phyloP scores from a whole-genome alignment of 2,888 invertebrate genomes.

The Drosophila niveifrons region DNA sequence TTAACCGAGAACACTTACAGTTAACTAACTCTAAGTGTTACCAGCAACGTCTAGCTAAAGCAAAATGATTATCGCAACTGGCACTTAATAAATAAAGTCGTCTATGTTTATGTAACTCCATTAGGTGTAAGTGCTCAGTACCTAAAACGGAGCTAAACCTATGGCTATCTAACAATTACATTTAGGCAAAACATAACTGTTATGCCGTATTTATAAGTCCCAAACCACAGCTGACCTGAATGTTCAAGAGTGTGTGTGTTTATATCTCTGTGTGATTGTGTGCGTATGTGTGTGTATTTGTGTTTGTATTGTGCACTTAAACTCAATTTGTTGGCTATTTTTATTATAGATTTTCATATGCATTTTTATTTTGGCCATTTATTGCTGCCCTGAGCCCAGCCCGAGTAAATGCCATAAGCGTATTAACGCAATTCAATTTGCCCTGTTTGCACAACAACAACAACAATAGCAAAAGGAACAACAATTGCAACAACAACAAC shows the following conservation, averaged over 20 bases:
- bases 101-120: conserved; percentile 33
- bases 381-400: conserved; percentile 44
- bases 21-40: conserved; percentile 5
- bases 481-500: conserved; percentile 36
- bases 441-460: conserved; percentile 50
- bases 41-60: conserved; percentile 12
- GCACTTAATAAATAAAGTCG: conserved; percentile 41
- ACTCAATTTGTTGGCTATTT: conserved; percentile 75
- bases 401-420: conserved; percentile 71
- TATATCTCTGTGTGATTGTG: neutral
- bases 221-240: conserved; percentile 34
- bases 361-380: conserved; percentile 72
- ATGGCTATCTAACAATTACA: conserved; percentile 48
- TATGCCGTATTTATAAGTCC: conserved; percentile 55
- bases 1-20: neutral
- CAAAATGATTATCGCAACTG: conserved; percentile 46
- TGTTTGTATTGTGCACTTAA: conserved; percentile 63
- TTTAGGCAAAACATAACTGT: conserved; percentile 43
- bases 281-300: neutral
- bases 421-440: conserved; percentile 80
- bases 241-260: conserved; percentile 4
- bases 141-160: neutral
- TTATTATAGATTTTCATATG: conserved; percentile 73
- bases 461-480: conserved; percentile 31
- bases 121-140: conserved; percentile 28